These are phyloP conservation scores for Drosophila miranda DNA, from an alignment of 1,140 invertebrate genomes.

Conservation along the genomic window DNA sequence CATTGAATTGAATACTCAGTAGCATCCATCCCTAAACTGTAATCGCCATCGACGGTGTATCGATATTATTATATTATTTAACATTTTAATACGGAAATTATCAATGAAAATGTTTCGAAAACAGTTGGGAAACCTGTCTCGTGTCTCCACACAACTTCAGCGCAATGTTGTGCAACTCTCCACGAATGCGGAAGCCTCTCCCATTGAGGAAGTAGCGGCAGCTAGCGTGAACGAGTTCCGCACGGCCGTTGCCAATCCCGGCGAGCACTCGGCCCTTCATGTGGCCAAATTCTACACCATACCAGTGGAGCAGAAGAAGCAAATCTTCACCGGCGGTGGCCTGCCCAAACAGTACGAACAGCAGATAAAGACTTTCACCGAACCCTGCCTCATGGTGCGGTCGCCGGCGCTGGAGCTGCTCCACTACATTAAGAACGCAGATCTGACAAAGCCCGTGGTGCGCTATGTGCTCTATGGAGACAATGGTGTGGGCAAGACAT, in stretches of 20 bases:
- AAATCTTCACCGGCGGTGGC: slow-evolving; percentile 85
- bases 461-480: slow-evolving; percentile 93
- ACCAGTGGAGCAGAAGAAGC: slow-evolving; percentile 82
- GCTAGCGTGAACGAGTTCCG: slow-evolving; percentile 82
- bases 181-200: slow-evolving; percentile 53
- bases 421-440: slow-evolving; percentile 87
- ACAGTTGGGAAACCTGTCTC: slow-evolving; percentile 54
- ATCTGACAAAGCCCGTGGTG: slow-evolving; percentile 89
- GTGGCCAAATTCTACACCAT: slow-evolving; percentile 87
- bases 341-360: slow-evolving; percentile 85
- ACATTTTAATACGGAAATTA: slow-evolving; percentile 35
- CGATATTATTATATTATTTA: slow-evolving; percentile 40
- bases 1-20: too few species aligned
- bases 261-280: slow-evolving; percentile 85
- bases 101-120: slow-evolving; percentile 73
- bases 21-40: not conserved
- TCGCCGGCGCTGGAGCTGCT: slow-evolving; percentile 92
- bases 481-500: slow-evolving; percentile 89
- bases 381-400: slow-evolving; percentile 90
- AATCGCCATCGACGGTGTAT: slow-evolving; percentile 3
- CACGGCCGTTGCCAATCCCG: slow-evolving; percentile 83
- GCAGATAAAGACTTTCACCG: slow-evolving; percentile 89
- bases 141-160: slow-evolving; percentile 48
- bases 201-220: slow-evolving; percentile 1
- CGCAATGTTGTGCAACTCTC: slow-evolving; percentile 51